Base-by-base conservation (phyloP, 2,113 vertebrate species). In the Pycnonotus jocosus region DNA sequence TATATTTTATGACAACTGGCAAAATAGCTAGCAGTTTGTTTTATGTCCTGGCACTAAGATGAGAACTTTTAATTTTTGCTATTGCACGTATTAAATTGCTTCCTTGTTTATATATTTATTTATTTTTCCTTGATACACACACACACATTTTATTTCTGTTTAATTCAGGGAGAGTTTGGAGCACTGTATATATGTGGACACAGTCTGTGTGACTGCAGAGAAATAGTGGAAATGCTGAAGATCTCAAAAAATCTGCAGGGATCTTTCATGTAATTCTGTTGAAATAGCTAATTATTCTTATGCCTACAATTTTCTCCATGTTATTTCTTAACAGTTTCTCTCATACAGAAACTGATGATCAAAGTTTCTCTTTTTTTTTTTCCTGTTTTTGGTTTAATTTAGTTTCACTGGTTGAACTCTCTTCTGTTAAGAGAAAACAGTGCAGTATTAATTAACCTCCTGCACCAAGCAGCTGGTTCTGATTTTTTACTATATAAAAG, bases 1-100 rank as follows among this genome's bases (percentile, higher is more conserved):
- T 93, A 61, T 84, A 86, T 91, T 95, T 97, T 84, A 86, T 92
- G 88, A 66, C 60, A 84, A 28, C 77, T 94, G 73, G 56, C 69
- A 87, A 81, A 92, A 62, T 66, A 86, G 62, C 56, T 82, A 48
- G 37, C n/a, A 69, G 68, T 83, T 92, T 31, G 3, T 66, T 95
- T 94, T 74, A 60, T 62, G 40, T 86, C 61, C 61, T 93, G 70
- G 42, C 33, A 15, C 71, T 81, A 61, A 93, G 74, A 90, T 37
- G 24, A 10, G 1, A 85, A 69, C 60, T 88, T 90, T 35, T 31
- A 78, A 54, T 37, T 78, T 81, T n/a, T 84, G 28, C 35, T 90
- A 0, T 82, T 87, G 42, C 51, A 47, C 12, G 2, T 27, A 13
- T 54, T 77, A 66, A 86, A 66, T 89, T 42, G 25, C 24, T 71